A percentile compares a stretch with the other conserved stretches of the same genome.
These are phyloP conservation scores for Avahi laniger DNA, from an alignment of 2,797 vertebrate species.

Conservation along the genomic window DNA sequence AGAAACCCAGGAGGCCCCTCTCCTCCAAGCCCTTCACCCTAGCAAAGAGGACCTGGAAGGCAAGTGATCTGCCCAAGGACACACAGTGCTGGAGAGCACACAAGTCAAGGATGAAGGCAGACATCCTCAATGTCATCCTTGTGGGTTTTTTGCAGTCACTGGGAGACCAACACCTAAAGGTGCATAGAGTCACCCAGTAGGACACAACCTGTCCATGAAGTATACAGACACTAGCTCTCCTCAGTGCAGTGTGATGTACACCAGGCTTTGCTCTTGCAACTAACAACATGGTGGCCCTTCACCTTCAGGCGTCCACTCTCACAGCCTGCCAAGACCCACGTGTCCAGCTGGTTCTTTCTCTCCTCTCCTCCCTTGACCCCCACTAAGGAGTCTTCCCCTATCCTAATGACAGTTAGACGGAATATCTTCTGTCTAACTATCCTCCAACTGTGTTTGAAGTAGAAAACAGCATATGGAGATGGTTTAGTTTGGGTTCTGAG, in stretches of 20 bases:
- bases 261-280: not conserved
- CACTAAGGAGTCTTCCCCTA: not conserved
- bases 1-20: not conserved
- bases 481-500: not conserved
- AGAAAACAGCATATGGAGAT: conserved; percentile 48
- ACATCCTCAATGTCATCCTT: not conserved
- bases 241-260: not conserved
- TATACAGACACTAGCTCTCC: not conserved
- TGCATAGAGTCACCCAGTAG: not conserved
- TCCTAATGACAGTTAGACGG: not conserved
- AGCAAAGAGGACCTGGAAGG: not conserved
- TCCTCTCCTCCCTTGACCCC: not conserved
- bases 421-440: not conserved
- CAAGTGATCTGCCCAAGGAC: not conserved
- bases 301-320: not conserved
- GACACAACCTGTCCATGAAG: not conserved
- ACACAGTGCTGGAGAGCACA: not conserved
- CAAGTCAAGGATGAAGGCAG: not conserved
- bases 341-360: not conserved
- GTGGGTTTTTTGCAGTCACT: not conserved
- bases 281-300: too few relatives aligned
- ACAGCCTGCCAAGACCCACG: not conserved
- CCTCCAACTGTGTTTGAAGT: conserved; percentile 35
- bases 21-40: not conserved
- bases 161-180: not conserved